Evolutionary conservation across 2,888 invertebrate species (phyloP).

Genomic region (Elgonia sp.): DNA sequence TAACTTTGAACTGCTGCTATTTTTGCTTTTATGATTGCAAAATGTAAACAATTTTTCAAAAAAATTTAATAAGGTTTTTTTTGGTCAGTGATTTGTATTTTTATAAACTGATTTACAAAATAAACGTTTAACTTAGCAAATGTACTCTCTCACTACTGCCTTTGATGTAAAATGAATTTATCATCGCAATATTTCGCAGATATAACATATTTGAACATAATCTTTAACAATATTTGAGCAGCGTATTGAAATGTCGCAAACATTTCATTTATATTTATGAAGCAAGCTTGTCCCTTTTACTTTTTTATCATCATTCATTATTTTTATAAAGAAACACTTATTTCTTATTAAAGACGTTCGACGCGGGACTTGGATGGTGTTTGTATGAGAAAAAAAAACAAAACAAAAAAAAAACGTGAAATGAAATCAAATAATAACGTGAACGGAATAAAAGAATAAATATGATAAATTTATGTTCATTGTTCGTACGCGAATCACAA

Average conservation of each 20-base stretch:
- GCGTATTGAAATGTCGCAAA: background rate
- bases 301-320: slow-evolving; percentile 1
- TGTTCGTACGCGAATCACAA: slow-evolving; percentile 4
- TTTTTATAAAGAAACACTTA: slow-evolving; percentile 12
- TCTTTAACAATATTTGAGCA: background rate
- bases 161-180: background rate
- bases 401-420: slow-evolving; percentile 32
- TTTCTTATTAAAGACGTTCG: slow-evolving; percentile 11
- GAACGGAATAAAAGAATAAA: slow-evolving; percentile 29
- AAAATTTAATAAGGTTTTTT: too few species aligned
- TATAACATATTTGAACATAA: too few species aligned
- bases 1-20: too few species aligned
- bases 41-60: too few species aligned
- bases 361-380: background rate
- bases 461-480: slow-evolving; percentile 27
- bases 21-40: too few species aligned
- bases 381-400: too few species aligned
- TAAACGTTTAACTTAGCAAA: too few species aligned
- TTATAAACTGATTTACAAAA: too few species aligned
- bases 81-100: too few species aligned
- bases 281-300: background rate
- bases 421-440: slow-evolving; percentile 33
- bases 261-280: slow-evolving; percentile 11
- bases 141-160: too few species aligned
- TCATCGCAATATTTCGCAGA: too few species aligned